Evolutionary conservation across 2,113 vertebrate genomes (phyloP).

Genomic region (Scytalopus superciliaris): DNA sequence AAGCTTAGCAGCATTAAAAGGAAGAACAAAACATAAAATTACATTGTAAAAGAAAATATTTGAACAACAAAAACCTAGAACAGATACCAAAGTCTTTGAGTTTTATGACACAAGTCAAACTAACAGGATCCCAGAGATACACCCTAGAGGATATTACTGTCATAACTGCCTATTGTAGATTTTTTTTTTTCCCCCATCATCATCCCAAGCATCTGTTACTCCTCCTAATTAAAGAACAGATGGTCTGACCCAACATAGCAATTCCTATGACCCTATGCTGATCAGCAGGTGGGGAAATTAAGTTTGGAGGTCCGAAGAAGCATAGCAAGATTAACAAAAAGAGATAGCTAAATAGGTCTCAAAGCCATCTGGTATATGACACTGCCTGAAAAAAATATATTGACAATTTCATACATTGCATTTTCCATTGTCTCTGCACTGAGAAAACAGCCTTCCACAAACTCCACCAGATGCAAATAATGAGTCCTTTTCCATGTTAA

Average conservation of each 20-base stretch:
- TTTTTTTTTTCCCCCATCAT: neutral
- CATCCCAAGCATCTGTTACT: conserved; percentile 22
- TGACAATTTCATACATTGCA: neutral
- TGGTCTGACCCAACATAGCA: neutral
- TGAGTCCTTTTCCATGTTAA: neutral
- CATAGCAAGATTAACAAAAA: conserved; percentile 19
- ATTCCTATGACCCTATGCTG: conserved; percentile 17
- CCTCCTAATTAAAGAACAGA: conserved; percentile 39
- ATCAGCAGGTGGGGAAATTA: conserved; percentile 44
- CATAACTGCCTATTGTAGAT: neutral
- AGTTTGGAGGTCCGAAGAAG: conserved; percentile 18
- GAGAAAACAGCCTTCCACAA: neutral
- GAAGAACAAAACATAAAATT: neutral
- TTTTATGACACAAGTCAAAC: neutral
- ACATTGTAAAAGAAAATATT: neutral
- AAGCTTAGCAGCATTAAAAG: neutral
- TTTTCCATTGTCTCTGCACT: neutral
- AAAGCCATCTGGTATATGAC: neutral
- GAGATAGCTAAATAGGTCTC: neutral
- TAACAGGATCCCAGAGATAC: neutral
- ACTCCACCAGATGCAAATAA: neutral
- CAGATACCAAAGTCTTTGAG: neutral
- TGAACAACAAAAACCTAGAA: neutral
- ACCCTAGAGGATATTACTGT: neutral
- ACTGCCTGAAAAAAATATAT: neutral